Percentiles rank a stretch among this genome's conserved stretches.
Evolutionary conservation across 1,140 invertebrate genomes (phyloP).

Genomic region (Physella acuta): DNA sequence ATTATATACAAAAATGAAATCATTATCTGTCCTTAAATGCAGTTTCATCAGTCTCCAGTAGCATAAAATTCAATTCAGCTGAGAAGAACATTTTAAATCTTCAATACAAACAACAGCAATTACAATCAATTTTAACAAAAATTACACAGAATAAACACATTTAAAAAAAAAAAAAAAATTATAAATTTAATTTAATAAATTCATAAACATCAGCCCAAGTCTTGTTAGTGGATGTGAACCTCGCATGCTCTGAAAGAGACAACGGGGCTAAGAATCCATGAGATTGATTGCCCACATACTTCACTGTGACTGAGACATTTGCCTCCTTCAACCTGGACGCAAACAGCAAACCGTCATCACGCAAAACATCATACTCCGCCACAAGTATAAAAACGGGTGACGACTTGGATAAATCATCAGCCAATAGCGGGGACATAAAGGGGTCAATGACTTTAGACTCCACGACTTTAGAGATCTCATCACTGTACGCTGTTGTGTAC

Average conservation of each 20-base stretch:
- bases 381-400: constrained; percentile 29
- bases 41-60: too few species aligned
- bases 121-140: neutral
- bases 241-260: neutral
- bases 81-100: neutral
- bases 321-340: constrained; percentile 28
- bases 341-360: constrained; percentile 38
- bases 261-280: constrained; percentile 22
- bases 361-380: constrained; percentile 31
- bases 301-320: constrained; percentile 27
- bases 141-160: neutral
- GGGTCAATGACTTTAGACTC: constrained; percentile 31
- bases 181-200: neutral
- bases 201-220: neutral
- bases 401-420: constrained; percentile 25
- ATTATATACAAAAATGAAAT: too few species aligned
- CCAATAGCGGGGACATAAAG: constrained; percentile 30
- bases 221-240: neutral
- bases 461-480: constrained; percentile 18
- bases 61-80: too few species aligned
- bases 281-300: constrained; percentile 19
- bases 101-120: neutral
- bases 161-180: neutral
- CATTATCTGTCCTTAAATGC: too few species aligned
- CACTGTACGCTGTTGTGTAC: neutral